Conservation (phyloP, 2,797 vertebrate genomes). For the Aldrovandia affinis region DNA sequence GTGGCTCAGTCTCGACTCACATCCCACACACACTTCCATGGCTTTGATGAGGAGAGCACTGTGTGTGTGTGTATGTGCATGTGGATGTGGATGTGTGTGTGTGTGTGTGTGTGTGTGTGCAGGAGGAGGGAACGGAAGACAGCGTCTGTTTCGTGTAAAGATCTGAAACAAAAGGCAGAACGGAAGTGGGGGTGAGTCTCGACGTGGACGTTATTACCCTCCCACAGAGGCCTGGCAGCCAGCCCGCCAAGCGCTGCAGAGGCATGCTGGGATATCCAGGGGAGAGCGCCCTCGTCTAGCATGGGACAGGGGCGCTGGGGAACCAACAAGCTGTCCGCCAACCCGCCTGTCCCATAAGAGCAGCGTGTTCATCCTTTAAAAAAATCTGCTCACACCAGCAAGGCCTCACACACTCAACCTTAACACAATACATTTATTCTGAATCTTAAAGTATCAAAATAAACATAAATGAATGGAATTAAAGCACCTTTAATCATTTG, state of each 20-base stretch:
- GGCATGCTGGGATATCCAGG: background rate
- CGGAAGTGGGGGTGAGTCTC: constrained; percentile 74
- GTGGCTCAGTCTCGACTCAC: constrained; percentile 40
- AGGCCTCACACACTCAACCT: background rate
- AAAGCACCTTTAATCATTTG: background rate
- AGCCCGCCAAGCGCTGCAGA: constrained; percentile 18
- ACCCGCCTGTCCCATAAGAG: background rate
- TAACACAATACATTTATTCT: background rate
- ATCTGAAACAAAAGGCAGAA: constrained; percentile 77
- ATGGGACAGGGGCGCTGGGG: background rate
- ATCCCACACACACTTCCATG: constrained; percentile 88
- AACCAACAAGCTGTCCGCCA: background rate
- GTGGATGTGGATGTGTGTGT: constrained; percentile 38
- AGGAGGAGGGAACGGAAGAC: constrained; percentile 69
- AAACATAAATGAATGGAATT: background rate
- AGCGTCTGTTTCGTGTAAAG: constrained; percentile 78
- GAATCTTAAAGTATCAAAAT: background rate
- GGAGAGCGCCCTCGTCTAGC: background rate
- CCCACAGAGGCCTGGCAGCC: constrained; percentile 38
- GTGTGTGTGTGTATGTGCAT: constrained; percentile 36
- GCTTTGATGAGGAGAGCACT: constrained; percentile 82
- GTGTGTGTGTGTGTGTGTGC: constrained; percentile 49
- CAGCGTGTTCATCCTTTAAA: background rate
- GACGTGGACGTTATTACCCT: constrained; percentile 55
- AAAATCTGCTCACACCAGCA: background rate